Evolutionary conservation across 2,113 vertebrate species (phyloP).

Genomic region (Platichthys stellatus): DNA sequence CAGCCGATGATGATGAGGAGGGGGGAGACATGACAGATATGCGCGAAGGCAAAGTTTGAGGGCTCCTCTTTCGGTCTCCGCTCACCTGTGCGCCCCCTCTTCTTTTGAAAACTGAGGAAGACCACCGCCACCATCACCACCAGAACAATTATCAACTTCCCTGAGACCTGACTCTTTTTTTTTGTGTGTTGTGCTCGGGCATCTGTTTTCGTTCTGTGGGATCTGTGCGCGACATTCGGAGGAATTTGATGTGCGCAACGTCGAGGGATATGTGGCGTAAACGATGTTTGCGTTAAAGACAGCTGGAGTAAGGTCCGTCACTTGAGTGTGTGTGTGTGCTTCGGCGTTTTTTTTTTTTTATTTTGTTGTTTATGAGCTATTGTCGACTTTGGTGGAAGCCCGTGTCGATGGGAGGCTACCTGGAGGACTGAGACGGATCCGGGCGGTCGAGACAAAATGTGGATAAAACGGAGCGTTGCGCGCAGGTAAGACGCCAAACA

Average conservation of each 20-base stretch:
- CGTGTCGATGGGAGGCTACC: conserved; percentile 81
- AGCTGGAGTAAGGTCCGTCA: conserved; percentile 81
- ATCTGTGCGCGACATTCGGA: conserved; percentile 41
- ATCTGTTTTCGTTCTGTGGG: conserved; percentile 9
- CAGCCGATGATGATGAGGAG: conserved; percentile 25
- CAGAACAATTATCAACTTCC: conserved; percentile 57
- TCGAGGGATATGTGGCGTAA: conserved; percentile 71
- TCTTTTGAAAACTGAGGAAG: neutral
- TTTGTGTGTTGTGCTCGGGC: neutral
- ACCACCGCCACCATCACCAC: neutral
- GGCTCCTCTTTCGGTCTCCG: conserved; percentile 46
- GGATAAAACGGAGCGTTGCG: conserved; percentile 83
- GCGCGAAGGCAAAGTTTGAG: conserved; percentile 81
- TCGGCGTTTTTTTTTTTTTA: neutral
- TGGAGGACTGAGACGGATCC: conserved; percentile 80
- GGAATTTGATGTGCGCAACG: conserved; percentile 72
- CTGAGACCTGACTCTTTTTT: conserved; percentile 43
- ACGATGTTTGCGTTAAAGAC: conserved; percentile 75
- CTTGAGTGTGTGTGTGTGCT: conserved; percentile 63
- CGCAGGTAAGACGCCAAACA: conserved; percentile 79
- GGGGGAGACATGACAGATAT: conserved; percentile 43
- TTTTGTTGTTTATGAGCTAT: conserved; percentile 41
- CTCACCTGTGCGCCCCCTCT: conserved; percentile 62
- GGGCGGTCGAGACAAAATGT: conserved; percentile 79
- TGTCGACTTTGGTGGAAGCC: conserved; percentile 76